phyloP scores from a whole-genome alignment of 2,797 vertebrate genomes.

The Crocodylus rhombifer region DNA sequence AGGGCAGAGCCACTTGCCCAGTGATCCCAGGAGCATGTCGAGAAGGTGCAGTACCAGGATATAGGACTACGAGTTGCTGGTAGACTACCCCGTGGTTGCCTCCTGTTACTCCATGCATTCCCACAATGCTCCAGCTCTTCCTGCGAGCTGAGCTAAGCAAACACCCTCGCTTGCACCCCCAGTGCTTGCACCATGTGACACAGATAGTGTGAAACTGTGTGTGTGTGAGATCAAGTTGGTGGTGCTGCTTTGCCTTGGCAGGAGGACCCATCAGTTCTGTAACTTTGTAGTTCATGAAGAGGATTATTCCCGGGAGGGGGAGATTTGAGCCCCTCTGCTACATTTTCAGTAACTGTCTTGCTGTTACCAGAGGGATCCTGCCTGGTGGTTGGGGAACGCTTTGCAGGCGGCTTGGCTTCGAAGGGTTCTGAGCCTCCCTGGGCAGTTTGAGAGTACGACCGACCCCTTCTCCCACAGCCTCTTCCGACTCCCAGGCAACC shows the following conservation, averaged over 20 bases:
- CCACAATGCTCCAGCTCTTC: neutral
- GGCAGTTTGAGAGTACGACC: no score
- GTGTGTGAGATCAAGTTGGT: neutral
- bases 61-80: neutral
- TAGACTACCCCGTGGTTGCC: neutral
- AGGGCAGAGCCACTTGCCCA: neutral
- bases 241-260: neutral
- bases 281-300: neutral
- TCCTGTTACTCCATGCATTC: neutral
- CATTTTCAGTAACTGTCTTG: neutral
- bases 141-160: neutral
- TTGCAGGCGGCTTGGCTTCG: neutral
- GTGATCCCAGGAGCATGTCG: neutral
- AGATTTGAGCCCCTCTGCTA: neutral
- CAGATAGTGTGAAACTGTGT: neutral
- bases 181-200: neutral
- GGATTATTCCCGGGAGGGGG: neutral
- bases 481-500: neutral
- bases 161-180: neutral
- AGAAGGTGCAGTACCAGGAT: neutral
- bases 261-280: neutral
- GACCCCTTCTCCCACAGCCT: neutral
- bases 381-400: neutral
- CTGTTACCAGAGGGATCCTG: neutral
- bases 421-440: neutral